These are phyloP conservation scores for Orthosia cruda DNA, from an alignment of 2,888 invertebrate species.

Conservation along the genomic window DNA sequence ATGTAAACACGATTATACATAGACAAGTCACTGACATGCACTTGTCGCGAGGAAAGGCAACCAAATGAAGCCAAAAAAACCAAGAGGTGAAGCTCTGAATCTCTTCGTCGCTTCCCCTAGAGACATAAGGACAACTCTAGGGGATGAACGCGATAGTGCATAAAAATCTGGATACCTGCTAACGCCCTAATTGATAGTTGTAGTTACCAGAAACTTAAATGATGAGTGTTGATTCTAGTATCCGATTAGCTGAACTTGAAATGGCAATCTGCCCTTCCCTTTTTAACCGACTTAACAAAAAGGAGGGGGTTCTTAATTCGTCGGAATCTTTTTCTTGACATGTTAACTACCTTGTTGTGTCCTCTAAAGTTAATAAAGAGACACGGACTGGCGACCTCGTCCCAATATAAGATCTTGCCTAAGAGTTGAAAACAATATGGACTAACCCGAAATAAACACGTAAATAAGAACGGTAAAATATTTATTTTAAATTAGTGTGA, in stretches of 20 bases:
- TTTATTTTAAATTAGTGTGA: background rate
- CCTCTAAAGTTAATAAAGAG: no score
- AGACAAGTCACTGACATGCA: no score
- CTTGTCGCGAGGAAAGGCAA: no score
- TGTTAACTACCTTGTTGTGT: no score
- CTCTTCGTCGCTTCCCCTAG: no score
- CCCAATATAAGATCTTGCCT: background rate
- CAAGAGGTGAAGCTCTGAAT: no score
- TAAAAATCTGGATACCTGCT: background rate
- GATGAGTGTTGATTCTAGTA: constrained; percentile 20
- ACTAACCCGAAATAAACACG: background rate
- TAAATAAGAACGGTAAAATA: background rate
- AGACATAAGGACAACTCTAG: no score
- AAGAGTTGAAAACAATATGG: background rate
- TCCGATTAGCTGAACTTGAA: constrained; percentile 8
- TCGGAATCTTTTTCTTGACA: no score
- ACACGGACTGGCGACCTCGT: background rate
- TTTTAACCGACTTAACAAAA: background rate
- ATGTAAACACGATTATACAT: no score
- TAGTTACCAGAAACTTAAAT: constrained; percentile 27
- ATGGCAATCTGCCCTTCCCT: background rate
- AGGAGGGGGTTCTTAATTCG: no score
- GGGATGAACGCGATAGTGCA: no score
- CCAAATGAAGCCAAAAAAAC: no score
- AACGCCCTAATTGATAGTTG: constrained; percentile 23